phyloP scores from a whole-genome alignment of 2,888 invertebrate genomes.

The Rhamnusium bicolor region DNA sequence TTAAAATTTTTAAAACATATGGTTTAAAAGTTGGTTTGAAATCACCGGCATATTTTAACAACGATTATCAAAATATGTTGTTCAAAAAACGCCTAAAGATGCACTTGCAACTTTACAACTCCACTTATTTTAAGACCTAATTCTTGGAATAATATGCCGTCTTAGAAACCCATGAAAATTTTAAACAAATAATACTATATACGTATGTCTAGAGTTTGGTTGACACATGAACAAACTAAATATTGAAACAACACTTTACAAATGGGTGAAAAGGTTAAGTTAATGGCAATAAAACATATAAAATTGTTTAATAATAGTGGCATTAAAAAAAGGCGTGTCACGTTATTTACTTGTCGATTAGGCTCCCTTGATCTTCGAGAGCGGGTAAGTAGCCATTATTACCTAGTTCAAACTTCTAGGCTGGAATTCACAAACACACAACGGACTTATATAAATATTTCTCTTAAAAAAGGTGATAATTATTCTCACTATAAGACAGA shows the following conservation, averaged over 20 bases:
- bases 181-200: neutral
- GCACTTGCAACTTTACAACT: neutral
- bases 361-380: conserved; percentile 14
- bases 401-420: neutral
- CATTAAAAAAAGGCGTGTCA: conserved; percentile 14
- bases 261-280: neutral
- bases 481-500: neutral
- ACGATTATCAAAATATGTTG: too few species aligned
- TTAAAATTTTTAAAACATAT: too few species aligned
- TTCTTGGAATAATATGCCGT: neutral
- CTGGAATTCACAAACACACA: neutral
- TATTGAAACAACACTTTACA: conserved; percentile 23
- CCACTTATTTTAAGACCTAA: neutral
- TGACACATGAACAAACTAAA: conserved; percentile 16
- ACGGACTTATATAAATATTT: neutral
- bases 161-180: conserved; percentile 1
- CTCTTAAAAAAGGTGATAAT: neutral
- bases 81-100: neutral
- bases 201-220: conserved; percentile 1
- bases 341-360: conserved; percentile 28
- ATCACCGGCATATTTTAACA: too few species aligned
- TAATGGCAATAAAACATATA: conserved; percentile 19
- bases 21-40: too few species aligned
- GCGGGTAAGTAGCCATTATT: conserved; percentile 14
- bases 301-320: conserved; percentile 28